Evolutionary conservation across 2,888 invertebrate genomes (phyloP), one percentile per base, ranked within the genome.

Genomic region (Hypsopygia costalis): DNA sequence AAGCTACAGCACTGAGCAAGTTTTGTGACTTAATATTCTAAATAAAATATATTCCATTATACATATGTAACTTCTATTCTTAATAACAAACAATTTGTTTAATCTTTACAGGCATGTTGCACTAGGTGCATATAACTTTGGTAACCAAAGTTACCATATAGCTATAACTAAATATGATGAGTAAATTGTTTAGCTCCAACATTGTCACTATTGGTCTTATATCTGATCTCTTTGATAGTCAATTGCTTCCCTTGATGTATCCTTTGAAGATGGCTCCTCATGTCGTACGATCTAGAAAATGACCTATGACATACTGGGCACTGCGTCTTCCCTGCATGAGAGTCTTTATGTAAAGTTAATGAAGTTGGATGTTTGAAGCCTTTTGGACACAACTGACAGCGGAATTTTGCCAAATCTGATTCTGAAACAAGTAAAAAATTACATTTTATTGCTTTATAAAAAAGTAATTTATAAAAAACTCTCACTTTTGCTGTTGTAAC

Each of bases 321-420:
- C 57, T 90, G 90, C 11, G 92, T 92, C 69, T 91, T 91, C 16
- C 92, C 92, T 37, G 90, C 90, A 55, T 92, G 92, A 33, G 91
- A 90, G 64, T 91, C 91, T 73, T 90, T 91, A 62, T 92, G 92
- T 36, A 91, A 77, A 41, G 91, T 91, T 58, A 92, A 71, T 39
- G 92, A 92, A 49, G 91, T 91, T 9, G 91, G 91, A 69, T 91
- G 91, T 63, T 91, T 91, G 63, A 92, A 92, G 46, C 90, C 90
- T 80, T 91, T 92, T 48, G 90, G 91, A 72, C 92, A 92, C 54
- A 91, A 73, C 67, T 90, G 90, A 73, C 92, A 92, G 51, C 91
- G 89, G 69, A 91, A 91, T 64, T 89, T 89, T 1, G 90, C 90
- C 54, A 90, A 69, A 51, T 91, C 91, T 50, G 90, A 83, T 77